Conservation (phyloP, 2,888 invertebrate species). For the Catocala nupta region DNA sequence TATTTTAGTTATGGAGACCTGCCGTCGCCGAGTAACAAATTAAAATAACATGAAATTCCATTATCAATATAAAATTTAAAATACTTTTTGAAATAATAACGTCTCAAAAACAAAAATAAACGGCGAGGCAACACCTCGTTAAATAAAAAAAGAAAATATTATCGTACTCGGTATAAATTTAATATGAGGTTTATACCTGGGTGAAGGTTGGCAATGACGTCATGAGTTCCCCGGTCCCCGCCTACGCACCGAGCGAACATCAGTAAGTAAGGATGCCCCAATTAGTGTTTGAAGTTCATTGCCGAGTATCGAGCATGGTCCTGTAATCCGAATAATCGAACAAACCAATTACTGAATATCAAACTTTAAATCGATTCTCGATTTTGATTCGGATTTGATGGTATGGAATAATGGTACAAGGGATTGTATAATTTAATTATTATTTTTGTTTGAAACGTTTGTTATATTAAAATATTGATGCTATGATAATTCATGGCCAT, state of each 20-base stretch:
- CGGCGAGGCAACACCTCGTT: conserved; percentile 36
- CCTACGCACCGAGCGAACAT: conserved; percentile 38
- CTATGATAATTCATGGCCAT: no score
- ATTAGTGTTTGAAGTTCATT: conserved; percentile 51
- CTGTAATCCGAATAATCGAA: conserved; percentile 44
- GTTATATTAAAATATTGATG: no score
- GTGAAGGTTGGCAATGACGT: conserved; percentile 61
- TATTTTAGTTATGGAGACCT: no score
- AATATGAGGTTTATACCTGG: conserved; percentile 51
- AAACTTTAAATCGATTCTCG: conserved; percentile 17
- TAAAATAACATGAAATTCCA: conserved; percentile 4
- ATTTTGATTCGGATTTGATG: background rate
- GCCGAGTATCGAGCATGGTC: conserved; percentile 36
- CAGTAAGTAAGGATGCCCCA: conserved; percentile 45
- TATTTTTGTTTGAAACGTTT: no score
- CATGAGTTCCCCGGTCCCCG: conserved; percentile 39
- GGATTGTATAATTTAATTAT: no score
- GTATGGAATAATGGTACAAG: no score
- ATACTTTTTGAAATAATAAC: conserved; percentile 29
- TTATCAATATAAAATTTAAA: conserved; percentile 1
- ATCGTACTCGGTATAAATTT: conserved; percentile 53
- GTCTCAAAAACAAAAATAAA: conserved; percentile 31
- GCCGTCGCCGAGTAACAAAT: background rate
- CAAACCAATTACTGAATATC: conserved; percentile 38
- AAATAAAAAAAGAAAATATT: conserved; percentile 47